Evolutionary conservation across 2,797 vertebrate species (phyloP).

Genomic region (Scleropages formosus): DNA sequence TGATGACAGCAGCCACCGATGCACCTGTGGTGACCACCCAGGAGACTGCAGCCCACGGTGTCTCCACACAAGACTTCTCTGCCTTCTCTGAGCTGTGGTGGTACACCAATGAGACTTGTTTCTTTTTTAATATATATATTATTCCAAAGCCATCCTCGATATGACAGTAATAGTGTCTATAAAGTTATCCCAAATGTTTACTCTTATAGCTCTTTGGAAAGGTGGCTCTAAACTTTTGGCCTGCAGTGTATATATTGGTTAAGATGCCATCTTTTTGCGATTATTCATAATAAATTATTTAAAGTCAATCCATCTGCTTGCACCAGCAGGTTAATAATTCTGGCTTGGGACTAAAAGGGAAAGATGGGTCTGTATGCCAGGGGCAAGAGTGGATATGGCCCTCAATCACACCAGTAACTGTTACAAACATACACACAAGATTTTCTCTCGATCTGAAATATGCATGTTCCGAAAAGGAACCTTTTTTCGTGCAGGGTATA

Average conservation of each 20-base stretch:
- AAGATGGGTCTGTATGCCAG: not conserved
- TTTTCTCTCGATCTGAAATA: not conserved
- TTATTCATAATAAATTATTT: conserved; percentile 38
- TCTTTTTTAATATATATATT: too few species aligned
- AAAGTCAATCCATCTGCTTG: conserved; percentile 30
- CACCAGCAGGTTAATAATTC: conserved; percentile 32
- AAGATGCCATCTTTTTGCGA: conserved; percentile 18
- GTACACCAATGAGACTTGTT: too few species aligned
- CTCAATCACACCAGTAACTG: not conserved
- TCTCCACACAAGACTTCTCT: too few species aligned
- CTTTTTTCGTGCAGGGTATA: not conserved
- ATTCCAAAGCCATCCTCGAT: too few species aligned
- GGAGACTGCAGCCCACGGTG: too few species aligned
- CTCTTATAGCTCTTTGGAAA: too few species aligned
- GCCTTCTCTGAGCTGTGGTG: too few species aligned
- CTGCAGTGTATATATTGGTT: not conserved
- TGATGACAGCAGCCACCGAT: too few species aligned
- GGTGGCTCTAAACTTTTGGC: too few species aligned
- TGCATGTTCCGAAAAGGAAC: not conserved
- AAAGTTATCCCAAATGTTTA: too few species aligned
- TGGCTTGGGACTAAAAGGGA: conserved; percentile 17
- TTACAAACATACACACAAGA: conserved; percentile 2
- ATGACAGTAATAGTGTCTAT: too few species aligned
- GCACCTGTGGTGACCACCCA: too few species aligned
- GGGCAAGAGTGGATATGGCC: not conserved